Percentiles rank a stretch among this genome's conserved stretches.
Conservation (phyloP, 2,113 vertebrate genomes). For the Datnioides undecimradiatus region DNA sequence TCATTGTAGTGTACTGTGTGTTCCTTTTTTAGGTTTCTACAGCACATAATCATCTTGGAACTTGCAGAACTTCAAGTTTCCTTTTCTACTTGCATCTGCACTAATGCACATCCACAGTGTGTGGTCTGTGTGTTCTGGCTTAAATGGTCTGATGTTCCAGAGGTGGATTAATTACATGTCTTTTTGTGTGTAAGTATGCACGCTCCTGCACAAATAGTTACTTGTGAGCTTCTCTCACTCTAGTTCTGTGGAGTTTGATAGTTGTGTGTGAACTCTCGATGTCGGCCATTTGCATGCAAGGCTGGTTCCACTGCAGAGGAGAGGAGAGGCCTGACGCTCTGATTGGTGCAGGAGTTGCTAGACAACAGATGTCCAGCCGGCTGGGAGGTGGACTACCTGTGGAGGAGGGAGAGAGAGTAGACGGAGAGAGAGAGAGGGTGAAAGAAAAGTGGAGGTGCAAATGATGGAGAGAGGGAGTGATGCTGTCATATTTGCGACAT, state of each 20-base stretch:
- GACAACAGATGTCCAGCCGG: conserved; percentile 86
- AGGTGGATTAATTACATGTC: background rate
- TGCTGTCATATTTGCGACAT: conserved; percentile 13
- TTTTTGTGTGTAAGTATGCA: background rate
- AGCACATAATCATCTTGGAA: background rate
- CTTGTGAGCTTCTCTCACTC: conserved; percentile 14
- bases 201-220: background rate
- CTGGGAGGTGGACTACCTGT: conserved; percentile 84
- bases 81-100: background rate
- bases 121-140: background rate
- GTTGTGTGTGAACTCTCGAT: conserved; percentile 69
- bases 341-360: conserved; percentile 86
- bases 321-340: conserved; percentile 75
- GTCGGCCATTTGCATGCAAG: conserved; percentile 83
- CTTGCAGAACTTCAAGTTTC: background rate
- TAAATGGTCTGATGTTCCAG: background rate
- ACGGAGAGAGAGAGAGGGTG: conserved; percentile 18
- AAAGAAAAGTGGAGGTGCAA: conserved; percentile 56
- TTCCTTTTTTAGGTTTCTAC: background rate
- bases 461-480: conserved; percentile 17
- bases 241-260: conserved; percentile 62
- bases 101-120: background rate
- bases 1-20: background rate
- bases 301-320: conserved; percentile 85
- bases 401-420: conserved; percentile 64